A percentile compares a stretch with the other conserved stretches of the same genome.
These are phyloP conservation scores for Anguilla anguilla DNA, from an alignment of 2,797 vertebrate genomes.

Conservation along the genomic window DNA sequence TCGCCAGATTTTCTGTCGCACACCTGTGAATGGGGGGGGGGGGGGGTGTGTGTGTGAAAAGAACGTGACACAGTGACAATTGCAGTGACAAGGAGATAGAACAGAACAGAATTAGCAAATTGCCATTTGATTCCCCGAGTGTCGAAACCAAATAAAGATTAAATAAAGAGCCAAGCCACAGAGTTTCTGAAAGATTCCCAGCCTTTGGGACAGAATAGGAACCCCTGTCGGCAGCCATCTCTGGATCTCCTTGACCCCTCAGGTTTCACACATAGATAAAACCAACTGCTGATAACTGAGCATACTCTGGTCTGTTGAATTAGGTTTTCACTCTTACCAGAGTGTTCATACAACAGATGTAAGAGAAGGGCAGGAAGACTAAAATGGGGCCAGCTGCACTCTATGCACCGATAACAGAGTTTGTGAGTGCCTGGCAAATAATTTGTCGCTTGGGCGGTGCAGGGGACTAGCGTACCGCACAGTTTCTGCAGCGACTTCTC, in stretches of 20 bases:
- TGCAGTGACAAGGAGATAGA: not conserved
- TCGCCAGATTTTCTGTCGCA: not conserved
- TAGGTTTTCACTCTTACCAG: not conserved
- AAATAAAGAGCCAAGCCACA: not conserved
- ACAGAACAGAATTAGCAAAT: not conserved
- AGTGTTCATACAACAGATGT: not conserved
- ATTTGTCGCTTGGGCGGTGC: not conserved
- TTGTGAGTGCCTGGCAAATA: not conserved
- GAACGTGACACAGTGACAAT: not conserved
- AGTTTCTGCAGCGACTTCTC: conserved; percentile 93
- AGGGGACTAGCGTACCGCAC: conserved; percentile 77
- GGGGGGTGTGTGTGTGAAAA: not conserved
- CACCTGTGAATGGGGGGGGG: not conserved
- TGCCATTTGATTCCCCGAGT: not conserved
- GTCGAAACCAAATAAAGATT: not conserved
- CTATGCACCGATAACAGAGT: not conserved
- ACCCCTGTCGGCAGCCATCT: not conserved
- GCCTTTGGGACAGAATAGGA: not conserved
- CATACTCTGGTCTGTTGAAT: not conserved
- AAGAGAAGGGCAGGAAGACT: not conserved
- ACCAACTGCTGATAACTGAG: not conserved
- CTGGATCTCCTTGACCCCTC: too few species aligned
- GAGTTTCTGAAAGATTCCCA: not conserved
- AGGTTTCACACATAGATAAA: not conserved
- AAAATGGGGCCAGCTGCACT: not conserved